Conservation (phyloP, 2,888 invertebrate species). For the Stegophylla sp. region DNA sequence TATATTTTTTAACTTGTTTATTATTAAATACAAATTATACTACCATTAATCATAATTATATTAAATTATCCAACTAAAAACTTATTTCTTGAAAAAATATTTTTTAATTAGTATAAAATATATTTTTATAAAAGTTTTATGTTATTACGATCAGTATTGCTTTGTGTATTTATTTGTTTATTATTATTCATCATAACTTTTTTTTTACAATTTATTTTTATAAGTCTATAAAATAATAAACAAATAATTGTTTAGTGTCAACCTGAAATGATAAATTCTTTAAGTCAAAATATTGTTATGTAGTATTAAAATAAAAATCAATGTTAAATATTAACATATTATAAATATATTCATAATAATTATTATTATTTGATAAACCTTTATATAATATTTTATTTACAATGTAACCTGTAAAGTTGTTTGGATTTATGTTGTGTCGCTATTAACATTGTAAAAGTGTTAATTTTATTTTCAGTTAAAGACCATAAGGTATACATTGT, state of each 20-base stretch:
- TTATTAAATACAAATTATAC: slow-evolving; percentile 4
- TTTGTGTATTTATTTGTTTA: slow-evolving; percentile 35
- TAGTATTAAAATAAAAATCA: slow-evolving; percentile 47
- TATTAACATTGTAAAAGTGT: neutral
- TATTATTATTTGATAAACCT: slow-evolving; percentile 15
- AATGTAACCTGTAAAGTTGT: no score
- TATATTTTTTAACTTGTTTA: neutral
- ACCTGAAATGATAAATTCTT: slow-evolving; percentile 13
- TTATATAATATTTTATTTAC: neutral
- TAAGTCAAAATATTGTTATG: slow-evolving; percentile 49
- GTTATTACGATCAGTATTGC: slow-evolving; percentile 29
- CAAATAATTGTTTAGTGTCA: slow-evolving; percentile 24
- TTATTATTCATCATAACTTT: slow-evolving; percentile 27
- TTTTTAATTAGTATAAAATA: neutral
- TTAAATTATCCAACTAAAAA: slow-evolving; percentile 9
- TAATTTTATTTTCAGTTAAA: neutral
- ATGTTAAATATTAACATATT: slow-evolving; percentile 37
- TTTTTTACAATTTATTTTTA: neutral
- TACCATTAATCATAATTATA: neutral
- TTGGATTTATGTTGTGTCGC: neutral
- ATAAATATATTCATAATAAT: no score
- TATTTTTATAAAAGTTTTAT: neutral
- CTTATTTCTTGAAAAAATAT: neutral
- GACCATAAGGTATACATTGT: neutral
- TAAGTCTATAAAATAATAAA: slow-evolving; percentile 11